Evolutionary conservation across 2,113 vertebrate species (phyloP).

Genomic region (Sarotherodon lohbergeri): DNA sequence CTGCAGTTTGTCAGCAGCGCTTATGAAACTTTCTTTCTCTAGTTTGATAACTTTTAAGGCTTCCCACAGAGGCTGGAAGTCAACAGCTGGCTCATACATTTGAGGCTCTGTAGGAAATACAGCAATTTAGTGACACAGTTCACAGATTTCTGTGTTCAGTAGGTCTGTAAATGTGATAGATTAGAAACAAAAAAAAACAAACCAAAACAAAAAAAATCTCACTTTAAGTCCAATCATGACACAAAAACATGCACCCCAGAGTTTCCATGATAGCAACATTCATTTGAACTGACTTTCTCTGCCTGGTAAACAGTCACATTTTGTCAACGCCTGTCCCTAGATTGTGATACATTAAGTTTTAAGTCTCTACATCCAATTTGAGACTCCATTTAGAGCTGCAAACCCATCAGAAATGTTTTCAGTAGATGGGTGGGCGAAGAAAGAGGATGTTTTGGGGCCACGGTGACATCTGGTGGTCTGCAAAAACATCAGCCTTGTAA

Average conservation of each 20-base stretch:
- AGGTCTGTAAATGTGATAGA: neutral
- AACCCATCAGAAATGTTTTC: neutral
- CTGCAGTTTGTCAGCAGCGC: neutral
- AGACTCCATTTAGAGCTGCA: neutral
- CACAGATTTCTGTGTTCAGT: neutral
- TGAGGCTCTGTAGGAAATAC: slow-evolving; percentile 54
- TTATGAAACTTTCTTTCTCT: neutral
- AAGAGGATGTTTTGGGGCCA: neutral
- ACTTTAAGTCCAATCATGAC: neutral
- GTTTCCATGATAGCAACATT: neutral
- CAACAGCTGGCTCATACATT: neutral
- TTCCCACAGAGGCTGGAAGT: slow-evolving; percentile 42
- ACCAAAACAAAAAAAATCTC: neutral
- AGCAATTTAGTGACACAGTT: neutral
- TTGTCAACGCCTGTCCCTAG: neutral
- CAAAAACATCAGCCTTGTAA: neutral
- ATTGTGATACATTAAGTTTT: neutral
- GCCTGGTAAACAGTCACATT: neutral
- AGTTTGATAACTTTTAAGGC: slow-evolving; percentile 18
- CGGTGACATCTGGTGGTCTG: slow-evolving; percentile 23
- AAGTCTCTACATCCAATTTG: neutral
- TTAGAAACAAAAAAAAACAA: neutral
- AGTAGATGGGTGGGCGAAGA: neutral
- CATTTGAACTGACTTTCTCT: neutral
- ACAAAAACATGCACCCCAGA: neutral